Evolutionary conservation across 30 jellyfish, hydroid and myxozoan species (phyloP), one percentile per base, ranked within the genome.

Genomic region (Aurelia sp.): DNA sequence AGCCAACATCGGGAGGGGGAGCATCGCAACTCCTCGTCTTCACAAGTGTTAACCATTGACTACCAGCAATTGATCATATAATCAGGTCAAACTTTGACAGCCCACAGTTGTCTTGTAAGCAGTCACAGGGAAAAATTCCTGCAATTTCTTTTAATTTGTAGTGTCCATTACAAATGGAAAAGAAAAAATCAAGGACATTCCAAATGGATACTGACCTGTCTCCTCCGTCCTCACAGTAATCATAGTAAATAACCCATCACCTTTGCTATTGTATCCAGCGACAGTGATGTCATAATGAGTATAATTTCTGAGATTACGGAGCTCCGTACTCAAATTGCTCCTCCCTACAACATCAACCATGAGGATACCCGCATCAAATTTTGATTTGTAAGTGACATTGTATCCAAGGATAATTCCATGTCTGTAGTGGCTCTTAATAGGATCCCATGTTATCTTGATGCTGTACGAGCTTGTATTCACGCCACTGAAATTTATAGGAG

Each of bases 391-490:
- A 22, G 69, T 18, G 12, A 77, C 57, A 8, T 37, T 62, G 68
- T 77, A 77, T 19, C 88, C 88, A 3, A 77, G 68, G 3, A 77
- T 77, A 8, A 77, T 35, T 17, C 88, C 88, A 61, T 77, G 88
- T 33, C 68, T 27, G 71, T 18, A 77, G 19, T 77, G 78, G 31
- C 50, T 19, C 33, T 60, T 59, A 27, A 77, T 59, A 16, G 78
- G 78, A 21, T 77, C 51, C 88, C 88, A 77, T 60, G 78, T 37
- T 19, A 77, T 5, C 11, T 77, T 18, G 67, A 77, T 61, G 51
- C 78, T 77, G 78, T 77, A 77, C 0, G 88, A 77, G 33, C 88
- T 77, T 50, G 88, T 60, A 37, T 77, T 77, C 59, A 41, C 3
- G 30, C 78, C 88, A 4, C 12, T 35, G 53, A 77, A 8, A 20